A percentile compares a stretch with the other conserved stretches of the same genome.
Evolutionary conservation across 2,113 vertebrate genomes (phyloP).

Genomic region (Ia io): DNA sequence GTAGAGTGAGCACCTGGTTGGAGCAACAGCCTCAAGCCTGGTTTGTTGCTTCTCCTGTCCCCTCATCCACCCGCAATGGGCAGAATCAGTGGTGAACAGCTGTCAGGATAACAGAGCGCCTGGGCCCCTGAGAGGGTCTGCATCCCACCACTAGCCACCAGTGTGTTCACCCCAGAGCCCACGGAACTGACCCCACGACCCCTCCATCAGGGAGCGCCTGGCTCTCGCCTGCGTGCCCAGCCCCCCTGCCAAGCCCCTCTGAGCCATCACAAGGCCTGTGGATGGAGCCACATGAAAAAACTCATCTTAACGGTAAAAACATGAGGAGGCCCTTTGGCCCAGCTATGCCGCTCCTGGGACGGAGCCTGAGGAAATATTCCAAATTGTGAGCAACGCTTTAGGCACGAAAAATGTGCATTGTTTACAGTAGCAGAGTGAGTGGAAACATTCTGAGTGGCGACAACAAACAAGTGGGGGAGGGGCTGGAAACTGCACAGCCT

Average conservation of each 20-base stretch:
- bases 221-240: fast-evolving
- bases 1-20: fast-evolving
- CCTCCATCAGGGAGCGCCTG: neutral
- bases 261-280: fast-evolving
- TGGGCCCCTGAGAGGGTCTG: neutral
- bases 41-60: neutral
- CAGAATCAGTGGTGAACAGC: neutral
- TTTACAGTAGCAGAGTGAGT: fast-evolving
- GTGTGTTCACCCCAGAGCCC: neutral
- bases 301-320: too few relatives aligned
- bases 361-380: neutral
- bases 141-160: too few relatives aligned
- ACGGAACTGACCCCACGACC: fast-evolving
- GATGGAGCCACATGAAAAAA: neutral
- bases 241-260: neutral
- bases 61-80: fast-evolving
- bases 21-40: neutral
- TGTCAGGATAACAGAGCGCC: neutral
- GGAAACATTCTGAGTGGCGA: neutral
- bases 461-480: neutral
- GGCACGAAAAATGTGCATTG: fast-evolving
- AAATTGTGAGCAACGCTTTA: neutral
- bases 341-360: fast-evolving
- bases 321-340: fast-evolving
- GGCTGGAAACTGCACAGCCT: fast-evolving